A percentile compares a stretch with the other conserved stretches of the same genome.
These are phyloP conservation scores for Andrena hattorfiana DNA, from an alignment of 2,888 invertebrate species.

Conservation along the genomic window DNA sequence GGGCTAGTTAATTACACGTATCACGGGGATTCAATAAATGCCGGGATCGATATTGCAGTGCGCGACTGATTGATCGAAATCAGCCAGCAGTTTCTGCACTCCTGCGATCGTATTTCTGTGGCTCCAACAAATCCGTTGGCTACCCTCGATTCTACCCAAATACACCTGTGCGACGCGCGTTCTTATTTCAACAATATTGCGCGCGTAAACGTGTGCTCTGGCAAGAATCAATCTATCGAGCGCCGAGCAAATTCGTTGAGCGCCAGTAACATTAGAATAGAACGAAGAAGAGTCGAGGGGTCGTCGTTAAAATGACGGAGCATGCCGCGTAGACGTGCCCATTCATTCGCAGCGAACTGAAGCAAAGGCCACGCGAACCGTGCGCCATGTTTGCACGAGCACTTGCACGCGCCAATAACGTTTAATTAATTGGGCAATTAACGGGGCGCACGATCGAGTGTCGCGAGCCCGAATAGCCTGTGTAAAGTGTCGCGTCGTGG, in stretches of 20 bases:
- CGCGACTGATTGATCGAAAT: constrained; percentile 25
- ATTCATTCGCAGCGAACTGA: constrained; percentile 43
- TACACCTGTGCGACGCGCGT: no score
- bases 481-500: constrained; percentile 29
- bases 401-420: constrained; percentile 42
- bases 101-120: no score
- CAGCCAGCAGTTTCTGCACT: neutral
- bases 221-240: neutral
- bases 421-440: constrained; percentile 63
- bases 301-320: neutral
- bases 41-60: constrained; percentile 17
- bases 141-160: no score
- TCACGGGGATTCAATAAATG: constrained; percentile 38
- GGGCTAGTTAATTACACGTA: constrained; percentile 36
- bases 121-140: no score
- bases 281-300: neutral
- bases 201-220: neutral
- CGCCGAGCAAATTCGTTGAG: no score
- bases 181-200: neutral
- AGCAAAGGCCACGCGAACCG: constrained; percentile 51
- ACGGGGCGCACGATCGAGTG: constrained; percentile 30
- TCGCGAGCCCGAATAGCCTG: constrained; percentile 3
- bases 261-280: neutral
- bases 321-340: constrained; percentile 30
- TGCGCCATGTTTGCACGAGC: constrained; percentile 20